Percentiles rank a stretch among this genome's conserved stretches.
Conservation (phyloP, 2,888 invertebrate genomes). For the Catonia carolina region DNA sequence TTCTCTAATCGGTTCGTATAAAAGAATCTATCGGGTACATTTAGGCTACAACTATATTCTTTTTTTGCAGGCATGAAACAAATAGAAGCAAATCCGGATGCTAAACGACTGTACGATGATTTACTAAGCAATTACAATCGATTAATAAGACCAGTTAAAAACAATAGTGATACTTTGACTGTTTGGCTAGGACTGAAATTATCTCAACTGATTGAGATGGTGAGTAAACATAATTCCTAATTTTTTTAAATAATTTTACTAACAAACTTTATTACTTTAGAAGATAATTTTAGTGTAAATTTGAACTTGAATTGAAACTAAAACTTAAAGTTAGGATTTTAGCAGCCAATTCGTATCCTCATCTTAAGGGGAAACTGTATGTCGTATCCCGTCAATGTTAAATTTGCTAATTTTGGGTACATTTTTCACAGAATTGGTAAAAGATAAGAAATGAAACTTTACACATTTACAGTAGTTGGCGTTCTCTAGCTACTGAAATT, state of each 20-base stretch:
- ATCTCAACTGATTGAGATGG: slow-evolving; percentile 82
- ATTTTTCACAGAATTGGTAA: too few species aligned
- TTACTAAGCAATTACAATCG: slow-evolving; percentile 93
- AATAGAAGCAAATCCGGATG: slow-evolving; percentile 83
- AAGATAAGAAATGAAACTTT: too few species aligned
- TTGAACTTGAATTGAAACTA: neutral
- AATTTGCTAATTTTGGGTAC: too few species aligned
- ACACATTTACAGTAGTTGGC: too few species aligned
- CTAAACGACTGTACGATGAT: slow-evolving; percentile 93
- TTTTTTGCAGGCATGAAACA: slow-evolving; percentile 41
- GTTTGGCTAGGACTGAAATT: slow-evolving; percentile 86
- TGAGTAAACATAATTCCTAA: slow-evolving; percentile 30
- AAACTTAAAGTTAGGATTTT: neutral
- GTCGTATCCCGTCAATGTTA: too few species aligned
- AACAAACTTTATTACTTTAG: neutral
- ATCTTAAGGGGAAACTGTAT: too few species aligned
- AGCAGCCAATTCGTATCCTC: too few species aligned
- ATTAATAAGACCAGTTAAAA: slow-evolving; percentile 86
- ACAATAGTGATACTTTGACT: slow-evolving; percentile 85
- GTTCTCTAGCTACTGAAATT: too few species aligned
- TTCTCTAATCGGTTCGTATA: too few species aligned
- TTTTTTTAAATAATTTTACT: too few species aligned
- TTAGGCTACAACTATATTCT: too few species aligned
- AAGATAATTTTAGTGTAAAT: neutral
- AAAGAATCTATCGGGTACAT: too few species aligned